Conservation (phyloP, 2,797 vertebrate genomes). For the Brachymystax lenok region DNA sequence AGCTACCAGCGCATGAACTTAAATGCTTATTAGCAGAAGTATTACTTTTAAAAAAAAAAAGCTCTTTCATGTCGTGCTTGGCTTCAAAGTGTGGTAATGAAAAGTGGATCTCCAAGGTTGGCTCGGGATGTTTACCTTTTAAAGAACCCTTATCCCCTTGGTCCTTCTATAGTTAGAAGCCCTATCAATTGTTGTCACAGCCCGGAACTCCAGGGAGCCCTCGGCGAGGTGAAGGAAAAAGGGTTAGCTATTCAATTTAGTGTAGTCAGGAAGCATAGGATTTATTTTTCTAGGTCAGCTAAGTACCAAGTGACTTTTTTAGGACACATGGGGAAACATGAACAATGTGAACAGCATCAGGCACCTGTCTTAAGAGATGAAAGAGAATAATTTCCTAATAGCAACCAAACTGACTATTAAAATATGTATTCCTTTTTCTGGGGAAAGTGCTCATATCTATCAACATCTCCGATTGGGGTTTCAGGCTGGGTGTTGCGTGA, state of each 20-base stretch:
- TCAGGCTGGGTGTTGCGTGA: background rate
- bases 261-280: constrained; percentile 59
- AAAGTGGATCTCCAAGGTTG: constrained; percentile 36
- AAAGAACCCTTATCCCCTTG: constrained; percentile 39
- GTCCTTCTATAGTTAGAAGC: constrained; percentile 67
- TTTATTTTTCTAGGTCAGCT: constrained; percentile 76
- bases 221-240: constrained; percentile 47
- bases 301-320: constrained; percentile 61
- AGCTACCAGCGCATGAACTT: constrained; percentile 45
- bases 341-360: constrained; percentile 32
- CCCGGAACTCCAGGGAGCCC: constrained; percentile 57
- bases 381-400: background rate
- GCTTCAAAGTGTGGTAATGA: constrained; percentile 58
- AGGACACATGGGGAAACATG: constrained; percentile 42
- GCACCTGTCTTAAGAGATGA: constrained; percentile 36
- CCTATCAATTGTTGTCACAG: constrained; percentile 74
- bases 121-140: constrained; percentile 55
- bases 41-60: constrained; percentile 24
- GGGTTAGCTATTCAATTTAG: constrained; percentile 60
- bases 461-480: constrained; percentile 28
- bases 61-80: constrained; percentile 50
- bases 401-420: background rate
- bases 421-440: background rate
- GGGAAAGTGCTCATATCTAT: constrained; percentile 29
- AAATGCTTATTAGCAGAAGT: constrained; percentile 49